These are phyloP conservation scores for Drosophila fungiperda DNA, from an alignment of 2,888 invertebrate species.

Conservation along the genomic window DNA sequence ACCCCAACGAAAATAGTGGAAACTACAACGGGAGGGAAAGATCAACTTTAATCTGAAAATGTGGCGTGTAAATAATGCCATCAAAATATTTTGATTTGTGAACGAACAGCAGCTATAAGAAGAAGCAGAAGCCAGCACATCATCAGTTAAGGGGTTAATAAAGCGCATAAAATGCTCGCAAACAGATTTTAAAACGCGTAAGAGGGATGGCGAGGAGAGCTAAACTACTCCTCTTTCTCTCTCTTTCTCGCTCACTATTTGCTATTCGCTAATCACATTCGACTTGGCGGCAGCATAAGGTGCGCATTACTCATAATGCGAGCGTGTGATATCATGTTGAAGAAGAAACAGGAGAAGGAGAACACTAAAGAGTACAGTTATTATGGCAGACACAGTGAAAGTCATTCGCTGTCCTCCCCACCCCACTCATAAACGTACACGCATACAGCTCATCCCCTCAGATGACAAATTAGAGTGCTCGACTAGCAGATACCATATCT, in stretches of 20 bases:
- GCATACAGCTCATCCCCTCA: slow-evolving; percentile 6
- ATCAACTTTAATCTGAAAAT: slow-evolving; percentile 75
- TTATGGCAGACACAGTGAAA: slow-evolving; percentile 7
- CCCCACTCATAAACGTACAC: not conserved
- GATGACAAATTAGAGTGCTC: not conserved
- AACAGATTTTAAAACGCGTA: slow-evolving; percentile 44
- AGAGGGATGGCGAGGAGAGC: not conserved
- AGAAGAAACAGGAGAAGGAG: slow-evolving; percentile 1
- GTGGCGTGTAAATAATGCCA: slow-evolving; percentile 83
- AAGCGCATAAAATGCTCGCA: slow-evolving; percentile 66
- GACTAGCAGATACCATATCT: not conserved
- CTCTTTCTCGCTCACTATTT: slow-evolving; percentile 7
- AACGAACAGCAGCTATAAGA: slow-evolving; percentile 29
- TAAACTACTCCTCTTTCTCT: not conserved
- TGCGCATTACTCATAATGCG: slow-evolving; percentile 81
- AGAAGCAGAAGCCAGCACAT: slow-evolving; percentile 45
- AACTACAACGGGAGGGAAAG: slow-evolving; percentile 40
- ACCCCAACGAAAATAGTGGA: slow-evolving; percentile 18
- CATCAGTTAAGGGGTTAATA: slow-evolving; percentile 80
- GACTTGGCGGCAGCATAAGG: slow-evolving; percentile 81
- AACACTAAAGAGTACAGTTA: slow-evolving; percentile 25
- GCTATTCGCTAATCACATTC: slow-evolving; percentile 68
- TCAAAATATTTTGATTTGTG: slow-evolving; percentile 82
- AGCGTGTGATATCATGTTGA: slow-evolving; percentile 64
- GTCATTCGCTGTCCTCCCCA: slow-evolving; percentile 11